Evolutionary conservation across 1,140 invertebrate genomes (phyloP).

Genomic region (Zaprionus kolodkinae): DNA sequence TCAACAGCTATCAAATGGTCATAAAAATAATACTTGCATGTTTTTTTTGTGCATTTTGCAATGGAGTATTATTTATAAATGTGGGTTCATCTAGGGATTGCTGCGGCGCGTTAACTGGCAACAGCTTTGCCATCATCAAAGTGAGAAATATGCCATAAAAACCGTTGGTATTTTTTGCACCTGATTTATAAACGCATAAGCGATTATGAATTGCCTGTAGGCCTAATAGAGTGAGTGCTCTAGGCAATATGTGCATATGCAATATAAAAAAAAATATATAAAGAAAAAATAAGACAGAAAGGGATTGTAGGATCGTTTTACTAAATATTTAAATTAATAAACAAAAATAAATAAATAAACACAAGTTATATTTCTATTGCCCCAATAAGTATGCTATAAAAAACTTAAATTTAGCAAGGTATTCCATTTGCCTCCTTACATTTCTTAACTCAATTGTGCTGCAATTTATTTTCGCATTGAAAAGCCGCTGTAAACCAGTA

Average conservation of each 20-base stretch:
- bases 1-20: conserved; percentile 50
- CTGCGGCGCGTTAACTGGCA: conserved; percentile 39
- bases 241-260: background rate
- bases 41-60: conserved; percentile 42
- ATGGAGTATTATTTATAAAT: conserved; percentile 53
- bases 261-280: background rate
- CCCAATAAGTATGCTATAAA: too few relatives aligned
- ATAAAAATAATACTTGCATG: conserved; percentile 44
- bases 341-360: too few relatives aligned
- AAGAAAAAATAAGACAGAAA: too few relatives aligned
- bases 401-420: background rate
- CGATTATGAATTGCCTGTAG: conserved; percentile 43
- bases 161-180: conserved; percentile 12
- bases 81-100: too few relatives aligned
- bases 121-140: conserved; percentile 43
- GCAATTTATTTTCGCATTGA: conserved; percentile 4
- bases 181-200: conserved; percentile 57
- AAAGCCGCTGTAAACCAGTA: conserved; percentile 4
- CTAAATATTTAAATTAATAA: too few relatives aligned
- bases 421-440: background rate
- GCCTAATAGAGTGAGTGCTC: background rate
- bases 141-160: conserved; percentile 12
- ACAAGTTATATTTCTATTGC: background rate
- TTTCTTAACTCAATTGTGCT: background rate
- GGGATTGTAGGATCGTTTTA: too few relatives aligned